Conservation (phyloP, 2,797 vertebrate species). For the Myotis vivesi region DNA sequence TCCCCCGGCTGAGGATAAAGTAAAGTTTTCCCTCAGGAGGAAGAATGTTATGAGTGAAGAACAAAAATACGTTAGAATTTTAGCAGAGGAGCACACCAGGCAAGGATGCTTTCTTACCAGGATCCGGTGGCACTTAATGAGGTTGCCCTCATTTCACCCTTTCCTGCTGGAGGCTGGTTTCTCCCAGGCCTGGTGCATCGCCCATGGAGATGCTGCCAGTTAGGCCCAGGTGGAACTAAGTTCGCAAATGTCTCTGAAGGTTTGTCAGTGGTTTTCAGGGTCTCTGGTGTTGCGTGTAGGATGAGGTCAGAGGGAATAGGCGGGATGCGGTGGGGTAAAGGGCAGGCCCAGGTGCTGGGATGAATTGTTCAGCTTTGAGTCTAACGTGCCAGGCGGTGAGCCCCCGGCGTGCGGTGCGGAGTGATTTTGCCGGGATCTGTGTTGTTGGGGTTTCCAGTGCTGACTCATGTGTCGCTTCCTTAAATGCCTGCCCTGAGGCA, state of each 20-base stretch:
- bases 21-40: neutral
- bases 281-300: neutral
- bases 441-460: neutral
- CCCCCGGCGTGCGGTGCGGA: neutral
- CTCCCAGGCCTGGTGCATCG: neutral
- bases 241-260: neutral
- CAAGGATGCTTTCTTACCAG: neutral
- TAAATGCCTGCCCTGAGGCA: neutral
- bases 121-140: neutral
- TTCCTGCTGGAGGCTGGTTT: slow-evolving; percentile 35
- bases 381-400: fast-evolving
- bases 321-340: neutral
- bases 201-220: neutral
- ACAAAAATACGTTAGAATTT: slow-evolving; percentile 53
- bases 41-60: slow-evolving; percentile 48
- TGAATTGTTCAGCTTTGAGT: neutral
- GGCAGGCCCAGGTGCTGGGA: neutral
- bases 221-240: neutral
- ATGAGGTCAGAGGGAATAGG: neutral
- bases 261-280: neutral
- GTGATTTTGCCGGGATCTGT: neutral
- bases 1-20: slow-evolving; percentile 19
- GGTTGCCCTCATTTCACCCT: slow-evolving; percentile 20
- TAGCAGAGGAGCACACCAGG: slow-evolving; percentile 30
- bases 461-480: neutral